Percentiles rank a stretch among this genome's conserved stretches.
phyloP scores from a whole-genome alignment of 2,797 vertebrate genomes.

The Neosilurus mollespiculum region DNA sequence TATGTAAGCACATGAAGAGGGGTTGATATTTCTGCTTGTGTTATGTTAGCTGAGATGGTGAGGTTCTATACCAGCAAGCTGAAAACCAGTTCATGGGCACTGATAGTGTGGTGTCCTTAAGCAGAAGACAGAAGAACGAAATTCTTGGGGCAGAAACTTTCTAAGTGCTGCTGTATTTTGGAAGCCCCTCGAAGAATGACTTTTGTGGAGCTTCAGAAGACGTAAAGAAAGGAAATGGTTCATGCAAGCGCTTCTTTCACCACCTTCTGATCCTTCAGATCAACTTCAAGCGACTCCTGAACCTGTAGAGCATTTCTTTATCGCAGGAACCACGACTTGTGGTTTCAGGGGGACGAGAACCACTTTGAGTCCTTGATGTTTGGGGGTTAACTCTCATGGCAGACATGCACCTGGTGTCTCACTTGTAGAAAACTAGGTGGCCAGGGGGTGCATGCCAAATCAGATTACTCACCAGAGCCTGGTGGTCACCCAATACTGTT shows the following conservation, averaged over 20 bases:
- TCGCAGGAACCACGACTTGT: too few relatives aligned
- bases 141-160: background rate
- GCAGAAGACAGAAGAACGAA: too few relatives aligned
- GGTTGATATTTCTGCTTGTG: background rate
- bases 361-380: background rate
- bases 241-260: background rate
- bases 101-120: background rate
- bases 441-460: background rate
- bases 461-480: background rate
- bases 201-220: too few relatives aligned
- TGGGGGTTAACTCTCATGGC: background rate
- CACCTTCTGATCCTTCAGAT: background rate
- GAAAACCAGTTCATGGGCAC: background rate
- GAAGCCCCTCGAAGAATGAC: background rate
- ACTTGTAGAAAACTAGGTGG: background rate
- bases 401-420: background rate
- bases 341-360: too few relatives aligned
- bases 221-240: background rate
- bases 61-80: background rate
- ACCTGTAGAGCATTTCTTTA: too few relatives aligned
- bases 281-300: background rate
- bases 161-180: background rate
- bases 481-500: too few relatives aligned
- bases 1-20: background rate
- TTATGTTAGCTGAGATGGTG: background rate